Evolutionary conservation across 1,140 invertebrate species (phyloP).

Genomic region (Matsumurasca onukii): DNA sequence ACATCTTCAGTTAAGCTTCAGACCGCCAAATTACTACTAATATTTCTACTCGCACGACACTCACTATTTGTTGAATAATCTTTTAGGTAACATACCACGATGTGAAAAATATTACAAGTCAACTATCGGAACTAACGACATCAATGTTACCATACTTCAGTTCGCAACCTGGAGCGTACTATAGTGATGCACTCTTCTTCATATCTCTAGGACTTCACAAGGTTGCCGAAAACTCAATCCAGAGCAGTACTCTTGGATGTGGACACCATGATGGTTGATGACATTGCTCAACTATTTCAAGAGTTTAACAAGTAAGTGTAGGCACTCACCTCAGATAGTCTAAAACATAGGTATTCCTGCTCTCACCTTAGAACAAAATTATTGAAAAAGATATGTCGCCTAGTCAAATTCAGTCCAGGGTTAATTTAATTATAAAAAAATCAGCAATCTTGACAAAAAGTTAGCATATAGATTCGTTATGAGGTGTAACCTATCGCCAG

Average conservation of each 20-base stretch:
- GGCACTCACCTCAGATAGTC: background rate
- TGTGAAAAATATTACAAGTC: conserved; percentile 58
- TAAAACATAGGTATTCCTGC: too few species aligned
- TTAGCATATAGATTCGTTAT: too few species aligned
- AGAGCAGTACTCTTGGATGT: conserved; percentile 74
- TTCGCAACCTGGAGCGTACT: conserved; percentile 75
- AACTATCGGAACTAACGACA: conserved; percentile 63
- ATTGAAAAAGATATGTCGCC: background rate
- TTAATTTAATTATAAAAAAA: too few species aligned
- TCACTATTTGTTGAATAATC: too few species aligned
- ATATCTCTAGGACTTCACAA: conserved; percentile 73
- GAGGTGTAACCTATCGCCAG: too few species aligned
- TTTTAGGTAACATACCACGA: conserved; percentile 61
- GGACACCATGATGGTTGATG: conserved; percentile 74
- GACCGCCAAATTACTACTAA: too few species aligned
- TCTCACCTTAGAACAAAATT: background rate
- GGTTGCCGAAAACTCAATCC: conserved; percentile 61
- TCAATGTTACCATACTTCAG: conserved; percentile 75
- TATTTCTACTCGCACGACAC: too few species aligned
- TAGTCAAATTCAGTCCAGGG: too few species aligned
- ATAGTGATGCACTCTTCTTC: conserved; percentile 80
- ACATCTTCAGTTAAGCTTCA: too few species aligned
- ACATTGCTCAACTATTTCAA: conserved; percentile 64
- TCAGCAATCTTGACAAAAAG: too few species aligned
- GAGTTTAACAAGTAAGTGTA: conserved; percentile 68